phyloP scores from a whole-genome alignment of 2,113 vertebrate genomes.

The Aphelocoma coerulescens region DNA sequence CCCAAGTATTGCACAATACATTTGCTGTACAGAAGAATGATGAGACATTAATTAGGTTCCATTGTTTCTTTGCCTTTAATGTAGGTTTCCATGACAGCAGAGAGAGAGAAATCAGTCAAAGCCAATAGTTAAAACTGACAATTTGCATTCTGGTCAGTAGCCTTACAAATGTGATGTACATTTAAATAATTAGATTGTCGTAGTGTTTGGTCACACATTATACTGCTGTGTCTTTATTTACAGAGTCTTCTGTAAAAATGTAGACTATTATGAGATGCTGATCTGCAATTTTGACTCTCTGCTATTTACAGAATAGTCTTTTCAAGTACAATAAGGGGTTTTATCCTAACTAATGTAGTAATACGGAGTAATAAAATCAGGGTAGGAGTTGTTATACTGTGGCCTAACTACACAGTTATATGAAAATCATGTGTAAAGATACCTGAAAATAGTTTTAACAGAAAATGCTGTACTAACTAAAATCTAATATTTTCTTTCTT shows the following conservation, averaged over 20 bases:
- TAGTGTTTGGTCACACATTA: background rate
- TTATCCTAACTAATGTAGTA: background rate
- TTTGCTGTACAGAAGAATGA: background rate
- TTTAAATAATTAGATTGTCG: slow-evolving; percentile 15
- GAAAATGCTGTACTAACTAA: background rate
- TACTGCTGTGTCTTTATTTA: background rate
- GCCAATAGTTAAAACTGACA: background rate
- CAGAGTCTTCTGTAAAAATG: background rate
- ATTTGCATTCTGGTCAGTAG: background rate
- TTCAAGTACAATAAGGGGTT: background rate
- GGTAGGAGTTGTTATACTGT: background rate
- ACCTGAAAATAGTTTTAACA: background rate
- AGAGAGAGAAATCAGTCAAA: background rate
- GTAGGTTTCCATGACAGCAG: background rate
- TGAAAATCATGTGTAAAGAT: background rate
- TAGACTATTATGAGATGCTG: background rate
- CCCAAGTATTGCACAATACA: background rate
- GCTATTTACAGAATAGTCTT: background rate
- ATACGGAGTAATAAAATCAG: background rate
- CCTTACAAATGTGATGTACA: background rate
- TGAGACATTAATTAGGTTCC: background rate
- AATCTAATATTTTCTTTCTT: background rate
- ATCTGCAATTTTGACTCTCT: background rate
- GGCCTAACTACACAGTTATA: background rate
- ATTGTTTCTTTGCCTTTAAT: background rate